Conservation (phyloP, 2,888 invertebrate genomes). For the Rhyacophila evoluta region DNA sequence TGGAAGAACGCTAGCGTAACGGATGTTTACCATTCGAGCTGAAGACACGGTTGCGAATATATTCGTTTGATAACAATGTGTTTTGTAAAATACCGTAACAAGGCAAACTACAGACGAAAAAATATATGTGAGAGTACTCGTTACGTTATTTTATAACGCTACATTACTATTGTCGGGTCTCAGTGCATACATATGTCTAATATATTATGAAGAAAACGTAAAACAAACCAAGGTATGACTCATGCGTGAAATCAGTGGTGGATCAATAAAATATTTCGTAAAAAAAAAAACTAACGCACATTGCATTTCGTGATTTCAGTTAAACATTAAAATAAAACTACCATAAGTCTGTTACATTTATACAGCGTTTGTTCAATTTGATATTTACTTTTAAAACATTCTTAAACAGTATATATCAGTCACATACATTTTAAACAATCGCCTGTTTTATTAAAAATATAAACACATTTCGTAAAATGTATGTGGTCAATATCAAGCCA, state of each 20-base stretch:
- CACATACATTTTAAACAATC: no score
- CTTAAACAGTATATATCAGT: no score
- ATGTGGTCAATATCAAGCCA: no score
- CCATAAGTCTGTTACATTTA: no score
- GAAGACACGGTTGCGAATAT: constrained; percentile 36
- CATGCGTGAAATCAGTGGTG: not conserved
- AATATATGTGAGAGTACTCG: constrained; percentile 23
- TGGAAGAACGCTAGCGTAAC: constrained; percentile 32
- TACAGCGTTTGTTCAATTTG: no score
- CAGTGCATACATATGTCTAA: not conserved
- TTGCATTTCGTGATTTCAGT: no score
- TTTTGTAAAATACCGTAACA: constrained; percentile 32
- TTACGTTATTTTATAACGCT: constrained; percentile 26
- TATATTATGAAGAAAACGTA: not conserved
- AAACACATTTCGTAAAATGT: no score
- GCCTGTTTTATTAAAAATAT: no score
- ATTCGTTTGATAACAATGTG: constrained; percentile 36
- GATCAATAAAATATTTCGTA: not conserved
- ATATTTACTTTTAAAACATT: no score
- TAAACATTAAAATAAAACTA: no score
- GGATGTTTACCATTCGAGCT: constrained; percentile 32
- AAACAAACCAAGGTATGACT: not conserved
- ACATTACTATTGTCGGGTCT: constrained; percentile 11
- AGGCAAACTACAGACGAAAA: constrained; percentile 28
- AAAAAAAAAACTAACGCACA: no score